Conservation (phyloP, 1,140 invertebrate species). For the Vanessa atalanta region DNA sequence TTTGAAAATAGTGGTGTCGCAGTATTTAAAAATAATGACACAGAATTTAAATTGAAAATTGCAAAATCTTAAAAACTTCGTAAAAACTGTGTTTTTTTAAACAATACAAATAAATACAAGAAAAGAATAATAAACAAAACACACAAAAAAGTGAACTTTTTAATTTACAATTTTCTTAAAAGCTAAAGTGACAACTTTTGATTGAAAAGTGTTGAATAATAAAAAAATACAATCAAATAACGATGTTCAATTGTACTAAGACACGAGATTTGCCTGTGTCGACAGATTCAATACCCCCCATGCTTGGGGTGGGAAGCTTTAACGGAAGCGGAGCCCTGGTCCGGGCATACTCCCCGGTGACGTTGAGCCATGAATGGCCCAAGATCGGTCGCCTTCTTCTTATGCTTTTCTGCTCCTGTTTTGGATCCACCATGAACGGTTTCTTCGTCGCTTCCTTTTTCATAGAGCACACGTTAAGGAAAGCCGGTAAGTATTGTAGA, state of each 20-base stretch:
- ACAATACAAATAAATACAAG: neutral
- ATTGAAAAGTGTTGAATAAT: too few relatives aligned
- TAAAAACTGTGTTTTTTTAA: neutral
- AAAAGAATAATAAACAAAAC: too few relatives aligned
- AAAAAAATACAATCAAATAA: neutral
- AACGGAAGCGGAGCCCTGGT: constrained; percentile 6
- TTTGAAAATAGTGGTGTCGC: neutral
- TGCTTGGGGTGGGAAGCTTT: constrained; percentile 29
- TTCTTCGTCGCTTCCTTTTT: constrained; percentile 61
- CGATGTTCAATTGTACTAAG: neutral
- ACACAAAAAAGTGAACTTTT: too few relatives aligned
- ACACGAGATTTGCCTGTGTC: neutral
- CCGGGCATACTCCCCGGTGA: constrained; percentile 81
- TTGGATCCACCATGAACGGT: constrained; percentile 78
- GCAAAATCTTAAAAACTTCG: neutral
- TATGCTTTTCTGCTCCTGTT: constrained; percentile 83
- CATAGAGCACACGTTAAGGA: constrained; percentile 47
- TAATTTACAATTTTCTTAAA: too few relatives aligned
- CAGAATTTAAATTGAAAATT: too few relatives aligned
- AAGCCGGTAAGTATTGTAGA: constrained; percentile 46
- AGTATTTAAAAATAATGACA: neutral
- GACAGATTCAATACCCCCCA: constrained; percentile 28
- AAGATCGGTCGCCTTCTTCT: constrained; percentile 85
- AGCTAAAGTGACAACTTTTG: too few relatives aligned
- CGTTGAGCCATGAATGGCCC: constrained; percentile 83